Percentiles rank a stretch among this genome's conserved stretches.
These are phyloP conservation scores for Coregonus ussuriensis DNA, from an alignment of 2,797 vertebrate species.

Conservation along the genomic window DNA sequence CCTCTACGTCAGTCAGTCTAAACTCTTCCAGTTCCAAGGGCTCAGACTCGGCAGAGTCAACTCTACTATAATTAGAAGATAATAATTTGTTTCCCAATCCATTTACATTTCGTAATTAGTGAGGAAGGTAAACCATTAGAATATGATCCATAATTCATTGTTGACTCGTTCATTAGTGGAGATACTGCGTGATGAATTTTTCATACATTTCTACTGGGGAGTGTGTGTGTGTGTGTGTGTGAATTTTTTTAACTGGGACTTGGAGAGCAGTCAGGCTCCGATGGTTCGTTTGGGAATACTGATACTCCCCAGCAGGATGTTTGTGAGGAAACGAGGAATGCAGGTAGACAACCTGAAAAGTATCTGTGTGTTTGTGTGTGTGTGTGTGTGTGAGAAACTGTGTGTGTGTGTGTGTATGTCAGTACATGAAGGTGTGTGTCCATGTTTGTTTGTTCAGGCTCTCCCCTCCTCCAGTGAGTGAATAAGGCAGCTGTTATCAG, in stretches of 20 bases:
- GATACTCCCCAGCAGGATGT: conserved; percentile 42
- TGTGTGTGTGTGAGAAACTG: conserved; percentile 30
- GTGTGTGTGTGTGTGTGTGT: conserved; percentile 1
- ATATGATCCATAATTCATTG: conserved; percentile 83
- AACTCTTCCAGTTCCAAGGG: conserved; percentile 14
- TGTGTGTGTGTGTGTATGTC: conserved; percentile 7
- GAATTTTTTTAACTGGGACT: conserved; percentile 34
- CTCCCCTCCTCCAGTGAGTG: conserved; percentile 50
- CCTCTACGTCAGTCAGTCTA: conserved; percentile 22
- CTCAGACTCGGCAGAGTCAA: neutral
- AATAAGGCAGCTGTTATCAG: conserved; percentile 74
- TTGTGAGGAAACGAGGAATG: neutral
- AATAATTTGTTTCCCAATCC: conserved; percentile 73
- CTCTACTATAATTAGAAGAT: conserved; percentile 63
- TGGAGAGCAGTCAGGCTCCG: conserved; percentile 41
- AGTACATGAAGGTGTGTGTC: neutral
- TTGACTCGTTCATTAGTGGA: conserved; percentile 77
- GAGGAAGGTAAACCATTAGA: conserved; percentile 75
- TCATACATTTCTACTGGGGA: conserved; percentile 53
- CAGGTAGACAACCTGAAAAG: conserved; percentile 2
- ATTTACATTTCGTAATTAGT: conserved; percentile 76
- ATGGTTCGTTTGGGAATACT: conserved; percentile 51
- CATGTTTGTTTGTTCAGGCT: conserved; percentile 19
- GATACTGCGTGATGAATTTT: conserved; percentile 71
- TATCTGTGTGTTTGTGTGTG: neutral